Percentiles rank a stretch among this genome's conserved stretches.
Evolutionary conservation across 2,113 vertebrate species (phyloP).

Genomic region (Anhinga rufa): DNA sequence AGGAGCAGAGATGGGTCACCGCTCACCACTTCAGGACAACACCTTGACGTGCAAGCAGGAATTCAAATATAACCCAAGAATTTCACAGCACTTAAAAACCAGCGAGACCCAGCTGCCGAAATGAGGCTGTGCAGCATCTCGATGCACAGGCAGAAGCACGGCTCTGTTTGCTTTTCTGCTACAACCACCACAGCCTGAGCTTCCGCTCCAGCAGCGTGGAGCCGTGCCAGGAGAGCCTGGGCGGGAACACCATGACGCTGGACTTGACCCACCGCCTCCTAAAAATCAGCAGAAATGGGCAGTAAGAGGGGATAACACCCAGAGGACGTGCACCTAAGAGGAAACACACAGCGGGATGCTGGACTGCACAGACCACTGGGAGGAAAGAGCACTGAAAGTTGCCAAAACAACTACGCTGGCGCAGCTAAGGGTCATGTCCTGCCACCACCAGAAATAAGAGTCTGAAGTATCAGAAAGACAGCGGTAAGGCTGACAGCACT

Average conservation of each 20-base stretch:
- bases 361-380: background rate
- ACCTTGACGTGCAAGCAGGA: background rate
- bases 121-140: background rate
- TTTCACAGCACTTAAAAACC: background rate
- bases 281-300: background rate
- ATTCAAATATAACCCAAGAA: background rate
- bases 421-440: background rate
- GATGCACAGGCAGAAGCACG: background rate
- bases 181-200: background rate
- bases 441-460: background rate
- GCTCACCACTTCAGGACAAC: rapidly evolving
- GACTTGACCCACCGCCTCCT: background rate
- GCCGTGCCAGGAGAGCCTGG: background rate
- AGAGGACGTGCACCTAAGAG: rapidly evolving
- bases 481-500: background rate
- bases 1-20: background rate
- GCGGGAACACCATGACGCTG: rapidly evolving
- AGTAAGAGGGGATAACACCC: background rate
- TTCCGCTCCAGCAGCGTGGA: background rate
- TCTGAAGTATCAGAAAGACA: background rate
- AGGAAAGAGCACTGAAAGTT: background rate
- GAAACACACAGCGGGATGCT: too few species aligned
- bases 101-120: background rate
- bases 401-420: background rate
- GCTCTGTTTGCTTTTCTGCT: background rate